Evolutionary conservation across 2,113 vertebrate species (phyloP).

Genomic region (Romanogobio albipinnatus): DNA sequence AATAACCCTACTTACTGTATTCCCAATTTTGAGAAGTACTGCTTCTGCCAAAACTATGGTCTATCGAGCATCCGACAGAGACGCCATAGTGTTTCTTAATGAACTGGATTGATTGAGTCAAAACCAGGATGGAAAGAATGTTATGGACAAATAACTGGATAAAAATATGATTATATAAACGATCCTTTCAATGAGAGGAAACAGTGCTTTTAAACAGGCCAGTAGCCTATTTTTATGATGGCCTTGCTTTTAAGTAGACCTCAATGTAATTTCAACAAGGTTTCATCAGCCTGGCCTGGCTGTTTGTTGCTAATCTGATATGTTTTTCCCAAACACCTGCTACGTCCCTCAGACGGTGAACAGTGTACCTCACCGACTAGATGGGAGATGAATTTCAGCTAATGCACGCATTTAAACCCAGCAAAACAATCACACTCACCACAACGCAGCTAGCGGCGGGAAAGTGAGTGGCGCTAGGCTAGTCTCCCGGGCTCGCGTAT

Average conservation of each 20-base stretch:
- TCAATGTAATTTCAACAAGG: slow-evolving; percentile 47
- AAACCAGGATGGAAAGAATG: not conserved
- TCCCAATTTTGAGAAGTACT: not conserved
- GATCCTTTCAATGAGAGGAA: not conserved
- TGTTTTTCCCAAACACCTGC: slow-evolving; percentile 33
- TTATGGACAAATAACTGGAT: slow-evolving; percentile 14
- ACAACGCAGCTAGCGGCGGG: not conserved
- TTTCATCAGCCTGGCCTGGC: slow-evolving; percentile 43
- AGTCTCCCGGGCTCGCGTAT: slow-evolving; percentile 55
- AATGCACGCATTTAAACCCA: slow-evolving; percentile 41
- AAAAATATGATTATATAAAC: slow-evolving; percentile 28
- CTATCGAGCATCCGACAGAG: not conserved
- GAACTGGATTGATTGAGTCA: not conserved
- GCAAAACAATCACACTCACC: slow-evolving; percentile 37
- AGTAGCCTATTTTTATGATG: slow-evolving; percentile 17
- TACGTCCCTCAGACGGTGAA: slow-evolving; percentile 12
- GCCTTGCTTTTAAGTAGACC: slow-evolving; percentile 46
- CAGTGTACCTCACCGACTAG: not conserved
- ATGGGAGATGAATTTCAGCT: slow-evolving; percentile 46
- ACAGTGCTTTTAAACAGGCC: slow-evolving; percentile 36
- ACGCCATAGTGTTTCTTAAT: not conserved
- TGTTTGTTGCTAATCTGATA: slow-evolving; percentile 53
- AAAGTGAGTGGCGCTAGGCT: slow-evolving; percentile 27
- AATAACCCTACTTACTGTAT: not conserved
- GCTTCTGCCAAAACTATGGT: not conserved